Conservation (phyloP, 35 echinoderm and acorn worm species). For the Chiridota heheva region DNA sequence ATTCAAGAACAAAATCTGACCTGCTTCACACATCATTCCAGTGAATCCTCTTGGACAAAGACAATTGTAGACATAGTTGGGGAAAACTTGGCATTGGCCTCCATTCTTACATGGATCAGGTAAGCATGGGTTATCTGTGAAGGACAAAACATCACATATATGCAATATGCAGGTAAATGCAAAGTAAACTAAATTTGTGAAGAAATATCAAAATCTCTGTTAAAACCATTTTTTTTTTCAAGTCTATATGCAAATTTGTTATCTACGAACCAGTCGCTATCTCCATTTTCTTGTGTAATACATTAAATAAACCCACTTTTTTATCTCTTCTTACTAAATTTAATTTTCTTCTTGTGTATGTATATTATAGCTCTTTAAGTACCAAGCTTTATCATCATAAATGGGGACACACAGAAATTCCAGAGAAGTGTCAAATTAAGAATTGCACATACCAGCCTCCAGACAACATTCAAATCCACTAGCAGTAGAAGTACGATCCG, state of each 20-base stretch:
- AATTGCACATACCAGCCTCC: slow-evolving; percentile 20
- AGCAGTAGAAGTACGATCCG: slow-evolving; percentile 15
- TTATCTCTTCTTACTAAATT: background rate
- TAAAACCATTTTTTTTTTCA: background rate
- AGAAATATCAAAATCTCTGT: background rate
- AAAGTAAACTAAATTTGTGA: background rate
- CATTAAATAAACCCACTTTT: background rate
- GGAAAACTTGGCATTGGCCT: background rate
- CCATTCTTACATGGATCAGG: slow-evolving; percentile 10
- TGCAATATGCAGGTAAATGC: too few species aligned
- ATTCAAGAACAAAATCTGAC: background rate
- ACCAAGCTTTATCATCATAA: background rate
- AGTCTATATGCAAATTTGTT: background rate
- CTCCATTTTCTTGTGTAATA: background rate
- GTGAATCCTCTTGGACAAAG: slow-evolving; percentile 34
- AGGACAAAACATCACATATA: too few species aligned
- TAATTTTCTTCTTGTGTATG: background rate
- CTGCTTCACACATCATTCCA: background rate
- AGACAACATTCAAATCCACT: slow-evolving; percentile 36
- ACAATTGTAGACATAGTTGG: slow-evolving; percentile 22
- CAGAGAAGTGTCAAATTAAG: background rate
- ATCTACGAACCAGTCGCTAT: background rate
- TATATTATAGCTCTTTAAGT: background rate
- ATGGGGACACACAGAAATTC: background rate
- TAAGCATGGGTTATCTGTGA: slow-evolving; percentile 32